These are phyloP conservation scores for Gallirallus australis DNA, from an alignment of 2,797 vertebrate genomes.

Conservation along the genomic window DNA sequence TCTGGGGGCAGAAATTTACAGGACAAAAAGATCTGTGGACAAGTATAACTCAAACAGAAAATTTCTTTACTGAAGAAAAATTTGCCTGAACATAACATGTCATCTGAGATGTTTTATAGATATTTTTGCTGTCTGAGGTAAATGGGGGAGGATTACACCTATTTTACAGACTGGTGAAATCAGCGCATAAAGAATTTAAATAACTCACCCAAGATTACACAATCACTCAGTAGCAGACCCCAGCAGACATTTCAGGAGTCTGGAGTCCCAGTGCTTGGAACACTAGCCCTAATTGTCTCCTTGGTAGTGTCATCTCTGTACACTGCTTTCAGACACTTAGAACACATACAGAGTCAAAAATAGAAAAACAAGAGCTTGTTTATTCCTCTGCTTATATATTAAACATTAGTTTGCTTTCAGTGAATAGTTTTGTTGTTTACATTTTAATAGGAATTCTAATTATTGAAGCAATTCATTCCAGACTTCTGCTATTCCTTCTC, in stretches of 20 bases:
- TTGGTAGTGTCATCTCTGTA: neutral
- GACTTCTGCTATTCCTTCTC: slow-evolving; percentile 8
- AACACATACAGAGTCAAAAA: slow-evolving; percentile 32
- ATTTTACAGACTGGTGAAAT: slow-evolving; percentile 54
- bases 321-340: neutral
- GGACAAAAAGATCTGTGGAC: slow-evolving; percentile 36
- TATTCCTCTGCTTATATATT: slow-evolving; percentile 57
- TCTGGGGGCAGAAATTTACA: slow-evolving; percentile 23
- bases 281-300: slow-evolving; percentile 1
- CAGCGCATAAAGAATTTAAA: slow-evolving; percentile 45
- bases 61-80: neutral
- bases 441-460: slow-evolving; percentile 53
- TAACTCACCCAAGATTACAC: slow-evolving; percentile 38
- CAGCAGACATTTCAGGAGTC: neutral
- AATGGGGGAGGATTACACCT: slow-evolving; percentile 46
- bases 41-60: neutral
- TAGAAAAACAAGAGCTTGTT: slow-evolving; percentile 36
- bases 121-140: slow-evolving; percentile 56
- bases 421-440: slow-evolving; percentile 53
- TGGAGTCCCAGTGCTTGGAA: neutral
- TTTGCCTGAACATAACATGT: neutral
- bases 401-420: slow-evolving; percentile 45
- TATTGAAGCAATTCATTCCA: slow-evolving; percentile 35
- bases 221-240: slow-evolving; percentile 33
- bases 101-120: slow-evolving; percentile 50